Evolutionary conservation across 2,113 vertebrate species (phyloP).

Genomic region (Craseonycteris thonglongyai): DNA sequence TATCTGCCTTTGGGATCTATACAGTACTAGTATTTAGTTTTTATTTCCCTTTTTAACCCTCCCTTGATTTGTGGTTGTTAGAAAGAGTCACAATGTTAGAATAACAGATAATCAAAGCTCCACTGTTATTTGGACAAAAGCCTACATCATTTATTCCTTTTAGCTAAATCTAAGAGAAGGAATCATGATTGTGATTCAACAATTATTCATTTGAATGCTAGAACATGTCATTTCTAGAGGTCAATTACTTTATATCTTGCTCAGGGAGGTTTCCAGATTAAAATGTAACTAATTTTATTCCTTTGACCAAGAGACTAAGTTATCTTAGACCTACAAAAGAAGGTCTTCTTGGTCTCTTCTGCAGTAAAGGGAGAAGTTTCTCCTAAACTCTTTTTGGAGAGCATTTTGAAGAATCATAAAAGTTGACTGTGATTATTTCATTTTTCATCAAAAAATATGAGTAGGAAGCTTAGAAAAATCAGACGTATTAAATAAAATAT

Average conservation of each 20-base stretch:
- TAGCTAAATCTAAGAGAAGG: not conserved
- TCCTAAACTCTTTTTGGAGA: not conserved
- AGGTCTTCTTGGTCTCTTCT: not conserved
- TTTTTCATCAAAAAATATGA: not conserved
- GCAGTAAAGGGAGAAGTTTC: not conserved
- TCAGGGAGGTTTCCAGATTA: slow-evolving; percentile 32
- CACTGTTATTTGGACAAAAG: not conserved
- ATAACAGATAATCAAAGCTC: not conserved
- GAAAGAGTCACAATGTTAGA: not conserved
- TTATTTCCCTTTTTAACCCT: not conserved
- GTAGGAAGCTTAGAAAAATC: not conserved
- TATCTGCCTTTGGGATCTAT: not conserved
- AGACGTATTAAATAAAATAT: not conserved
- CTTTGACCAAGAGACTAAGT: not conserved
- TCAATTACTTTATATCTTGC: slow-evolving; percentile 33
- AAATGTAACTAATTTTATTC: slow-evolving; percentile 50
- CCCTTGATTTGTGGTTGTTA: not conserved
- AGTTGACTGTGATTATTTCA: not conserved
- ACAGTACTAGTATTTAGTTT: not conserved
- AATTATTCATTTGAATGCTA: not conserved
- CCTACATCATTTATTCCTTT: not conserved
- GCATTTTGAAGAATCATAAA: not conserved
- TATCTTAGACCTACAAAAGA: not conserved
- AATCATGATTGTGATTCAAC: not conserved
- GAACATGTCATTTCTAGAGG: slow-evolving; percentile 43